phyloP scores from a whole-genome alignment of 2,113 vertebrate species.

The Sinocyclocheilus anophthalmus region DNA sequence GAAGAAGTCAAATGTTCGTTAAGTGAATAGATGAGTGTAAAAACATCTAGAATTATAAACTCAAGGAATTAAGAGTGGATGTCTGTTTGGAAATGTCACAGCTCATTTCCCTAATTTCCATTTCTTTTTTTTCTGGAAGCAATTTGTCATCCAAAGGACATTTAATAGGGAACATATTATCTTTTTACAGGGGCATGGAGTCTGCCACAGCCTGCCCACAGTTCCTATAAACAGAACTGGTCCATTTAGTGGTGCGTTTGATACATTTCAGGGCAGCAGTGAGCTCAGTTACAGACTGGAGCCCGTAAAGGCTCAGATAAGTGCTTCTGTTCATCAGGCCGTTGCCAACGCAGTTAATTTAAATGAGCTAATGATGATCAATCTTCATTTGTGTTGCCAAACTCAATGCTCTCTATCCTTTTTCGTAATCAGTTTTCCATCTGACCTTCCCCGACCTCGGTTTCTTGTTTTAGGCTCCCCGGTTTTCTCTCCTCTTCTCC shows the following conservation, averaged over 20 bases:
- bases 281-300: conserved; percentile 63
- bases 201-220: conserved; percentile 76
- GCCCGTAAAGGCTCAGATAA: conserved; percentile 58
- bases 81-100: conserved; percentile 71
- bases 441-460: conserved; percentile 63
- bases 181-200: conserved; percentile 78
- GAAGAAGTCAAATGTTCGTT: background rate
- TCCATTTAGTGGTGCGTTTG: conserved; percentile 73
- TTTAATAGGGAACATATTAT: conserved; percentile 80
- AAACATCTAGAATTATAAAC: conserved; percentile 64
- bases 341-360: conserved; percentile 52
- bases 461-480: conserved; percentile 66
- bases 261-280: conserved; percentile 64
- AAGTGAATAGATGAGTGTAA: background rate
- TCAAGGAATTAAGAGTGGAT: conserved; percentile 64
- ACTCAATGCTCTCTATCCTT: conserved; percentile 54
- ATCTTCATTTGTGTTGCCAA: conserved; percentile 67
- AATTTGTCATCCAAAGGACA: conserved; percentile 81
- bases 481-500: conserved; percentile 55
- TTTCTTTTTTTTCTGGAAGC: conserved; percentile 70
- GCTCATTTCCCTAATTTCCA: conserved; percentile 68
- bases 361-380: conserved; percentile 60
- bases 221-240: conserved; percentile 78
- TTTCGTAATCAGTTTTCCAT: conserved; percentile 54
- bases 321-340: conserved; percentile 55